Conservation (phyloP, 1,140 invertebrate species). For the Antheraea pernyi region DNA sequence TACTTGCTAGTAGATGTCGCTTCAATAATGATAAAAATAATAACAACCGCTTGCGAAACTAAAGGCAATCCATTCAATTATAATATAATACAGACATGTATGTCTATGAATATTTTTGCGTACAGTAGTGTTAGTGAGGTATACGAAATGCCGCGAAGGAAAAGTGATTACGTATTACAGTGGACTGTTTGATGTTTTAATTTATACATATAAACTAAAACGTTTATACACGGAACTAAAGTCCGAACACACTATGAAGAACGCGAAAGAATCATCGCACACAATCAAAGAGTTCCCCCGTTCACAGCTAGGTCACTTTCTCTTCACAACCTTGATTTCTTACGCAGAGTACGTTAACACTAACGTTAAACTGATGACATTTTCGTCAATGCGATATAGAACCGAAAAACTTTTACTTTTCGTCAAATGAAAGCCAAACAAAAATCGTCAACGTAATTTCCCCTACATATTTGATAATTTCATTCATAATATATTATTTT, state of each 20-base stretch:
- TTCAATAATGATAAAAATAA: too few relatives aligned
- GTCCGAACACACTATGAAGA: conserved; percentile 29
- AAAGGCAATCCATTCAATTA: too few relatives aligned
- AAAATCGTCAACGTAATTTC: conserved; percentile 26
- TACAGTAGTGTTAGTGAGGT: too few relatives aligned
- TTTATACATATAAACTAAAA: conserved; percentile 2
- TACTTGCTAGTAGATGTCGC: too few relatives aligned
- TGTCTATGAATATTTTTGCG: too few relatives aligned
- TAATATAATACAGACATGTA: too few relatives aligned
- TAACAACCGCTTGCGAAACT: too few relatives aligned
- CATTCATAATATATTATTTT: neutral
- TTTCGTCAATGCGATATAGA: conserved; percentile 42
- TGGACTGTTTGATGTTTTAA: neutral
- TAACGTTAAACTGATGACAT: conserved; percentile 52
- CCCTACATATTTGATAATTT: conserved; percentile 16
- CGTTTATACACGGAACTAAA: conserved; percentile 19
- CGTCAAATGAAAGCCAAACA: conserved; percentile 44
- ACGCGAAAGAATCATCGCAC: conserved; percentile 27
- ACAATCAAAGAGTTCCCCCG: conserved; percentile 20
- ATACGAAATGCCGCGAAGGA: too few relatives aligned
- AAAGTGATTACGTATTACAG: neutral
- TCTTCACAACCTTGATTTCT: conserved; percentile 72
- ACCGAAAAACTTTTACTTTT: conserved; percentile 66
- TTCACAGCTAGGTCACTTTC: conserved; percentile 67
- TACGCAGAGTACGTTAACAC: conserved; percentile 53